Evolutionary conservation across 2,888 invertebrate species (phyloP).

Genomic region (Taphrorychus bicolor): DNA sequence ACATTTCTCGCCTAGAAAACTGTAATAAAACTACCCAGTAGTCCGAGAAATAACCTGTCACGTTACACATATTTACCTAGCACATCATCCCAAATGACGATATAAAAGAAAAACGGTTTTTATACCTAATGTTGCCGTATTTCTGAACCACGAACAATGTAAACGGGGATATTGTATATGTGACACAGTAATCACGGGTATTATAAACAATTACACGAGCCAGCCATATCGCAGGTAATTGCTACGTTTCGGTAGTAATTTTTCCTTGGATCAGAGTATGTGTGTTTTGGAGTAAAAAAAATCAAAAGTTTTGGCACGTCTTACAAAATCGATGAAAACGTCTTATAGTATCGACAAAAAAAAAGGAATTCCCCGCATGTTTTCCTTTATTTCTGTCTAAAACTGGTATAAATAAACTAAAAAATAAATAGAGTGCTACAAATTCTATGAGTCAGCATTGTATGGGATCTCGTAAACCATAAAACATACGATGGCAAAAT

Average conservation of each 20-base stretch:
- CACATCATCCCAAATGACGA: background rate
- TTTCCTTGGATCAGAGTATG: background rate
- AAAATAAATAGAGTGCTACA: too few species aligned
- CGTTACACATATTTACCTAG: background rate
- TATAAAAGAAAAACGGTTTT: background rate
- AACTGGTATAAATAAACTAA: too few species aligned
- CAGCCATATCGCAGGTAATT: background rate
- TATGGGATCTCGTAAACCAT: too few species aligned
- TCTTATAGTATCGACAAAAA: too few species aligned
- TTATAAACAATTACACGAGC: slow-evolving; percentile 4
- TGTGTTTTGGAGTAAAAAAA: background rate
- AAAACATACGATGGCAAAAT: too few species aligned
- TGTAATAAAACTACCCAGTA: background rate
- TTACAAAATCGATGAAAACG: background rate
- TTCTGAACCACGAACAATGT: background rate
- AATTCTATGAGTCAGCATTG: too few species aligned
- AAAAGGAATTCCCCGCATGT: too few species aligned
- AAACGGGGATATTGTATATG: background rate
- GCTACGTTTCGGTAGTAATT: background rate
- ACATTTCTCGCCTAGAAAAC: background rate
- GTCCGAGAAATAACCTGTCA: background rate
- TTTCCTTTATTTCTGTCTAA: too few species aligned
- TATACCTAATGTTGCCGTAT: too few species aligned
- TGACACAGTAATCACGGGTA: background rate
- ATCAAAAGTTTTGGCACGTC: background rate